Conservation (phyloP, 1,140 invertebrate genomes). For the Macrobrachium nipponense region DNA sequence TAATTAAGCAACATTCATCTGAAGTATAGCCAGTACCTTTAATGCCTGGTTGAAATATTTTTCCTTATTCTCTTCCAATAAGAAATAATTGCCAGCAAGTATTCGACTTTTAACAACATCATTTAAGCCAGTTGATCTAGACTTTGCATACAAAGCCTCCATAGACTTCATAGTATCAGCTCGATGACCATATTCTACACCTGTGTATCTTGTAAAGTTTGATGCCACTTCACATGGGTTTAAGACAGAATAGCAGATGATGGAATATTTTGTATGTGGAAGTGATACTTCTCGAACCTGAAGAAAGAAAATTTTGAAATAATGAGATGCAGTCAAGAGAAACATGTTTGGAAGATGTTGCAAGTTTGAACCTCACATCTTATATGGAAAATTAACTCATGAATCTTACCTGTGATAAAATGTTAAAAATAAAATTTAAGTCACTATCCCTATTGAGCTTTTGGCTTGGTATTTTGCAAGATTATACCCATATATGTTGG, state of each 20-base stretch:
- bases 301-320: conserved; percentile 17
- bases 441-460: too few species aligned
- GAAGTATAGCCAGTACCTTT: conserved; percentile 36
- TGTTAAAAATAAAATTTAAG: too few species aligned
- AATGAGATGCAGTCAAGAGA: neutral
- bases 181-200: conserved; percentile 90
- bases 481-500: too few species aligned
- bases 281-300: conserved; percentile 75
- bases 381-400: too few species aligned
- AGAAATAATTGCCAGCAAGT: conserved; percentile 95
- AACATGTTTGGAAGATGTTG: too few species aligned
- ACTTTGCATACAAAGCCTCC: conserved; percentile 85
- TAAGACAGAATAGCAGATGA: conserved; percentile 92
- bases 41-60: conserved; percentile 93
- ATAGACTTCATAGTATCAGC: conserved; percentile 74
- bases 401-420: too few species aligned
- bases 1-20: neutral
- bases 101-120: conserved; percentile 93
- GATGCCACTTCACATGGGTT: conserved; percentile 97
- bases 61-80: conserved; percentile 90
- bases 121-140: conserved; percentile 85
- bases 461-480: too few species aligned
- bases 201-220: conserved; percentile 98
- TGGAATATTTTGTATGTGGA: conserved; percentile 89
- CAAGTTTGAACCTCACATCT: too few species aligned